phyloP scores from a whole-genome alignment of 2,797 vertebrate species.

The Pseudochirops cupreus region DNA sequence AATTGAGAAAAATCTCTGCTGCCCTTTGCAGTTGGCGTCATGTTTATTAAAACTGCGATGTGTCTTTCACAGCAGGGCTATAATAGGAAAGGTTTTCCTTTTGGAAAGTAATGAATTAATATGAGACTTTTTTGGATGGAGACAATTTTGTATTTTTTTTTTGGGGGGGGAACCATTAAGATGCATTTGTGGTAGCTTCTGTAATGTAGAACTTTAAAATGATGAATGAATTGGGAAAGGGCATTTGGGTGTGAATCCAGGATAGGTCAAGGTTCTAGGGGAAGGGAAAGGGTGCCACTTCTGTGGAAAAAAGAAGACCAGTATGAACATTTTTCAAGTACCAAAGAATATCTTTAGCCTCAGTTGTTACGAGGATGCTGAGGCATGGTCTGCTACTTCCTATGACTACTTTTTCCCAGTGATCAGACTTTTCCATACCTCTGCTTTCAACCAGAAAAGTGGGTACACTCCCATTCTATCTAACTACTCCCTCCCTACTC shows the following conservation, averaged over 20 bases:
- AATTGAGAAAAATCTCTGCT: not conserved
- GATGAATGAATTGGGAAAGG: not conserved
- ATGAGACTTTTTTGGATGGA: conserved; percentile 25
- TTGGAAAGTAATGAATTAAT: not conserved
- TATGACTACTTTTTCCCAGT: not conserved
- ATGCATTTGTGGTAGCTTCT: not conserved
- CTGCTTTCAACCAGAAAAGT: conserved; percentile 19
- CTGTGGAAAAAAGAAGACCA: not conserved
- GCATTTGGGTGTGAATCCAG: not conserved
- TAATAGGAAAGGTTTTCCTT: conserved; percentile 3
- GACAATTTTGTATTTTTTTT: conserved; percentile 42
- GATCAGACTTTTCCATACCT: not conserved
- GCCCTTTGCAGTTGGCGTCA: rapidly evolving
- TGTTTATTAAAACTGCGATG: not conserved
- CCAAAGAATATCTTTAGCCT: not conserved
- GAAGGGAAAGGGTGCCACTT: not conserved
- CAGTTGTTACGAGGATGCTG: not conserved
- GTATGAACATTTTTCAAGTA: not conserved
- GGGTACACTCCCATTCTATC: not conserved
- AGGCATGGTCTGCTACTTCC: not conserved
- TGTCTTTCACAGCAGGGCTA: not conserved
- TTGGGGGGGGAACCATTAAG: not conserved
- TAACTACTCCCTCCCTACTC: not conserved
- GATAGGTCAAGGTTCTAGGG: not conserved
- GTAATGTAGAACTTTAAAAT: conserved; percentile 16